Base-by-base conservation (phyloP, 2,888 invertebrate species). In the Eristalinus sepulchralis region DNA sequence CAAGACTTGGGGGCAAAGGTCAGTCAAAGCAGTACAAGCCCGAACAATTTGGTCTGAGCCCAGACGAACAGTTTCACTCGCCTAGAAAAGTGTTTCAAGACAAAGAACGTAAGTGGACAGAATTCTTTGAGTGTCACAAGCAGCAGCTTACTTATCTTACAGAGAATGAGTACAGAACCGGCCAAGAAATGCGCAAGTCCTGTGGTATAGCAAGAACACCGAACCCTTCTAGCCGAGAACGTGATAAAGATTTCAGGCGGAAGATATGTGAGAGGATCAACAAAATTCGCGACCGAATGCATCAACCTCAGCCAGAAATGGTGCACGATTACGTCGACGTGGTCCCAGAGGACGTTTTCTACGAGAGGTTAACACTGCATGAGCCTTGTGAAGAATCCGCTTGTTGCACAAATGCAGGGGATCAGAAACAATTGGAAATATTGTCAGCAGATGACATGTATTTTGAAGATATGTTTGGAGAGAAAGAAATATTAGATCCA, bases 31-130 rank as follows among this genome's bases (percentile, higher is more conserved):
- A 73, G 20, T 89, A 89, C 77, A 71, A 68, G 27, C 73, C 83
- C 0, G 82, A 86, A 47, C 88, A 89, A 53, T 89, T 89, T 73
- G 88, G 82, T 20, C 66, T 89, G 1, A 17, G 70, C 0, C 83
- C 67, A 66, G 66, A 72, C 27, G 89, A 89, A 66, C 60, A 75
- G 33, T 90, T 89, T 27, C 78, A 70, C 31, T 88, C 88, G 62
- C 88, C 89, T n/a, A 79, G 73, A n/a, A 27, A 57, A 11, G 83
- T 86, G 8, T 82, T 78, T 2, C 64, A 75, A 71, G 75, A 79
- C 36, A 1, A 24, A 2, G 34, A 86, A 34, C 73, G 83, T 86
- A 47, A 31, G 78, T 76, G 13, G 2, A 11, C 0, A 13, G 6
- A 1, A 10, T 34, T 0, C 0, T 36, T 64, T 10, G 0, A 36